These are phyloP conservation scores for Drosophila funebris DNA, from an alignment of 1,140 invertebrate species.

Conservation along the genomic window DNA sequence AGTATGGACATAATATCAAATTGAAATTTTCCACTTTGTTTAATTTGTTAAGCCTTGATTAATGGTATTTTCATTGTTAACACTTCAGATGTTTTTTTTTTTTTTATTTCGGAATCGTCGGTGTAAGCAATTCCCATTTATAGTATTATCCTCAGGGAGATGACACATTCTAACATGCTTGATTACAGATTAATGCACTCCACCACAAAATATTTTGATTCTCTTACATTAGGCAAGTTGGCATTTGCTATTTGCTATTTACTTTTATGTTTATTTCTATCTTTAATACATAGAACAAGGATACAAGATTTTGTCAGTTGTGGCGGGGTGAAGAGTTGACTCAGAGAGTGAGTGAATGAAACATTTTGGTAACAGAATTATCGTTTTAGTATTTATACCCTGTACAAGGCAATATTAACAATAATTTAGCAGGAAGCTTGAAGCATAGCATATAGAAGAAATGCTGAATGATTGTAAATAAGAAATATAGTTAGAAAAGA, in stretches of 20 bases:
- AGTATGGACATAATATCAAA: conserved; percentile 54
- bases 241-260: too few relatives aligned
- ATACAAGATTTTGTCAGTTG: too few relatives aligned
- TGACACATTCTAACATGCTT: background rate
- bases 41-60: conserved; percentile 72
- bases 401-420: too few relatives aligned
- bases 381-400: too few relatives aligned
- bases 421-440: too few relatives aligned
- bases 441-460: too few relatives aligned
- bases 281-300: too few relatives aligned
- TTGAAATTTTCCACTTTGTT: conserved; percentile 78
- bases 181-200: conserved; percentile 11
- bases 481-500: too few relatives aligned
- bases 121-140: conserved; percentile 2
- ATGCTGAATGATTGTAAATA: too few relatives aligned
- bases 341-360: too few relatives aligned
- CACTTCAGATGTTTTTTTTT: conserved; percentile 28
- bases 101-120: background rate
- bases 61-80: conserved; percentile 66
- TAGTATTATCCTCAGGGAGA: background rate
- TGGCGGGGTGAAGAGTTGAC: too few relatives aligned
- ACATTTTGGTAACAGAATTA: too few relatives aligned
- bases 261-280: background rate
- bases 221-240: background rate
- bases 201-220: background rate